Evolutionary conservation across 1,140 invertebrate genomes (phyloP).

Genomic region (Bombus difficillimus): DNA sequence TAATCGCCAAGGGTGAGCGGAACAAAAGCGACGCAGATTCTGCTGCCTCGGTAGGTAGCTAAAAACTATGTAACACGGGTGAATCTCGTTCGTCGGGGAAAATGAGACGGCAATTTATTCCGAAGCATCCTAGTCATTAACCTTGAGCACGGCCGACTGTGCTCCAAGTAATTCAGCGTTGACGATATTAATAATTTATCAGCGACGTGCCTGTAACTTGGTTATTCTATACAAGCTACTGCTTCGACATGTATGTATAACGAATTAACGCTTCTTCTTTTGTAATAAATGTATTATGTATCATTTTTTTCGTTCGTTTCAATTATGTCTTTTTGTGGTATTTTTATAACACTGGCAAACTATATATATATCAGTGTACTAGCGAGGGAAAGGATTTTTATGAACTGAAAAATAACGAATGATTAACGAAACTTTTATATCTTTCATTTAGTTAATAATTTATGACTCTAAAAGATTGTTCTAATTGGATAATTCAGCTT

Average conservation of each 20-base stretch:
- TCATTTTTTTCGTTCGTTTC: background rate
- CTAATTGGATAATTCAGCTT: too few relatives aligned
- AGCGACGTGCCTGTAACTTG: background rate
- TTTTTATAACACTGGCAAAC: background rate
- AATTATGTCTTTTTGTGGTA: background rate
- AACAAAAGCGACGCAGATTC: conserved; percentile 21
- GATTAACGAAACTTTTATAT: background rate
- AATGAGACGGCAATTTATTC: conserved; percentile 67
- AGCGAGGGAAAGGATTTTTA: background rate
- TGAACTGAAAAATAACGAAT: background rate
- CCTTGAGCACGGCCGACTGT: conserved; percentile 18
- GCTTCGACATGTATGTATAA: background rate
- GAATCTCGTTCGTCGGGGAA: conserved; percentile 60
- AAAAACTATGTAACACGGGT: conserved; percentile 30
- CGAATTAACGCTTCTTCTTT: background rate
- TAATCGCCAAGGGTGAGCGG: background rate
- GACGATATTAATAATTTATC: conserved; percentile 1
- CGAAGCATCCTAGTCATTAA: conserved; percentile 35
- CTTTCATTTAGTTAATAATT: too few relatives aligned
- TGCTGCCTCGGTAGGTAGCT: background rate
- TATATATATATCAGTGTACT: too few relatives aligned
- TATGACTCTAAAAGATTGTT: too few relatives aligned
- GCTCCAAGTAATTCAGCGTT: conserved; percentile 58
- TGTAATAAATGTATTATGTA: background rate
- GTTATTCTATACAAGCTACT: background rate